Evolutionary conservation across 1,140 invertebrate genomes (phyloP), one percentile per base, ranked within the genome.

Genomic region (Homarus americanus): DNA sequence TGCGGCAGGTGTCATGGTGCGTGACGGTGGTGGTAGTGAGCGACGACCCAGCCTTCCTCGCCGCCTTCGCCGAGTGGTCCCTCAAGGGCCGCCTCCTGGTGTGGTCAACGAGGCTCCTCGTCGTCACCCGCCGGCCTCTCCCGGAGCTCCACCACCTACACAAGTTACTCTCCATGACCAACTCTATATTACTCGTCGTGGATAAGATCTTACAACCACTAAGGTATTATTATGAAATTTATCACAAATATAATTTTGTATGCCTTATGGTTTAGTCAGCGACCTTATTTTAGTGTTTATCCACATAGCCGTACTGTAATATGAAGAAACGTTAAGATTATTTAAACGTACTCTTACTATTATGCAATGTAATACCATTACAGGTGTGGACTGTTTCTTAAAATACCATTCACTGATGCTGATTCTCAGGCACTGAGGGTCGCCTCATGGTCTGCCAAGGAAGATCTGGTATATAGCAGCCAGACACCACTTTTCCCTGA

Each of bases 71-170:
- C n/a, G n/a, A n/a, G n/a, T n/a, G n/a, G n/a, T n/a, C n/a, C n/a
- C n/a, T n/a, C n/a, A n/a, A n/a, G n/a, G n/a, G n/a, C n/a, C 58
- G 58, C 20, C 58, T 63, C 44, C 78, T 80, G 9, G 53, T 44
- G 78, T 80, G 78, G 78, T 80, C 78, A 17, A 80, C 78, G 44
- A 80, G 78, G 44, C 44, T 80, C 28, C 78, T 80, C 15, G 78
- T 53, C 78, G 9, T 80, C 78, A 80, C 78, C 36, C 78, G 78
- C 34, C 78, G 49, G 41, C 44, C 78, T 17, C 44, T 80, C 78
- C 28, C 7, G 41, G 10, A 80, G 24, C 78, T 80, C 1, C 28
- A 36, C 17, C 15, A 36, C 44, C 41, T 80, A 4, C 78, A 80
- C 28, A 24, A 44, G 9, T 10, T 36, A 2, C 28, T 80, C 28